Evolutionary conservation across 1,140 invertebrate genomes (phyloP), one percentile per base, ranked within the genome.

Genomic region (Pinna nobilis): DNA sequence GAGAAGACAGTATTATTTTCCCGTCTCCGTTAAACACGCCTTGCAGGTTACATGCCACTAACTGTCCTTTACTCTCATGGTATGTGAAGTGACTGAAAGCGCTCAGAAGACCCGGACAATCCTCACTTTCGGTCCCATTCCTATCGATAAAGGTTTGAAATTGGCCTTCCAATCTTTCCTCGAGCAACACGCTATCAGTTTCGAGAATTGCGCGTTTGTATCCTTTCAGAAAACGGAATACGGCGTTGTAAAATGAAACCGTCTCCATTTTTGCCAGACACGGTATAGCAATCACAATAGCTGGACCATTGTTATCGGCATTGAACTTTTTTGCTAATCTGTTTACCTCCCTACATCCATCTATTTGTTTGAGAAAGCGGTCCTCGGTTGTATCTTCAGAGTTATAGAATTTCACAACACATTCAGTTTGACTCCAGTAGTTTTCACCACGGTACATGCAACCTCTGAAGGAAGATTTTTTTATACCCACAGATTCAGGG

Each of bases 161-260:
- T 6, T 69, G 35, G 15, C 51, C 66, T 18, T 57, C 33, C 25
- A 69, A 28, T 39, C 55, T 37, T 20, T 69, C 53, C 47, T 69
- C 66, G 39, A 69, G 20, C 33, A 69, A 44, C 25, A 69, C 53
- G 15, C 53, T 44, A 5, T 69, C 66, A 23, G 39, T 53, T 3
- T 39, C 35, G 2, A 25, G 2, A 9, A 69, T 39, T 5, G 59
- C 53, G 23, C 39, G 35, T 11, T 44, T 49, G 51, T 69, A 69
- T 35, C 53, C 53, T 39, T 57, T 69, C 39, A 69, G 35, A n/a
- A 69, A 44, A 15, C 66, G 66, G 50, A 69, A 69, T 3, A 69
- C 28, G 28, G 51, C 50, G 37, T 69, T 69, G 20, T 49, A 59
- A 55, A 69, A 55, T 3, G 59, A 33, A 59, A 67, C 64, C 9